Percentiles rank a stretch among this genome's conserved stretches.
Evolutionary conservation across 2,888 invertebrate genomes (phyloP).

Genomic region (Bhutanitis thaidina): DNA sequence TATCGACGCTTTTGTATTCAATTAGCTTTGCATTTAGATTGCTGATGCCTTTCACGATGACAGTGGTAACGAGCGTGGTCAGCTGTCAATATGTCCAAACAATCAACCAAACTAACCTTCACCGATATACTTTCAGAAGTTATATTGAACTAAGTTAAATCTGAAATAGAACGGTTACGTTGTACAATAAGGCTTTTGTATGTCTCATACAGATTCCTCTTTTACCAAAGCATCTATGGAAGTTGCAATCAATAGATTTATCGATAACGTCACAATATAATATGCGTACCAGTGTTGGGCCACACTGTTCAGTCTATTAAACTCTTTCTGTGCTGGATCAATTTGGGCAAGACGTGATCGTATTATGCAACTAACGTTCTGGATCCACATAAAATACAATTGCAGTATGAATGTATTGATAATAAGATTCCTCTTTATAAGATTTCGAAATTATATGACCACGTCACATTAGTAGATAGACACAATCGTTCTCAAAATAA

Average conservation of each 20-base stretch:
- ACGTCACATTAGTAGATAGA: slow-evolving; percentile 19
- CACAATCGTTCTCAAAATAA: slow-evolving; percentile 4
- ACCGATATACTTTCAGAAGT: slow-evolving; percentile 18
- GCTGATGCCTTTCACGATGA: slow-evolving; percentile 75
- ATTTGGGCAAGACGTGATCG: slow-evolving; percentile 64
- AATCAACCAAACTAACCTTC: slow-evolving; percentile 57
- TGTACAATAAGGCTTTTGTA: slow-evolving; percentile 20
- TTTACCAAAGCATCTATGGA: slow-evolving; percentile 32
- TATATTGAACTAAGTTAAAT: no score
- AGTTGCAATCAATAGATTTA: slow-evolving; percentile 18
- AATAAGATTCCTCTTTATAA: slow-evolving; percentile 34
- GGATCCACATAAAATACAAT: slow-evolving; percentile 44
- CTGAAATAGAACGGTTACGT: neutral
- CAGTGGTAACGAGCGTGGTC: slow-evolving; percentile 77
- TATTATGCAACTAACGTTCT: slow-evolving; percentile 57
- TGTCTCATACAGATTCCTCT: neutral
- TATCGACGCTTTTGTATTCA: slow-evolving; percentile 77
- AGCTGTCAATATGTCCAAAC: slow-evolving; percentile 79
- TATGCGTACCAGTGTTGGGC: slow-evolving; percentile 42
- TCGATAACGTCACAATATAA: slow-evolving; percentile 1
- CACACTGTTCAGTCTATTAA: slow-evolving; percentile 73
- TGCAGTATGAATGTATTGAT: slow-evolving; percentile 43
- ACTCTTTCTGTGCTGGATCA: slow-evolving; percentile 69
- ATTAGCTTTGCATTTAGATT: slow-evolving; percentile 77
- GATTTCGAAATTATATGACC: slow-evolving; percentile 22